A percentile compares a stretch with the other conserved stretches of the same genome.
phyloP scores from a whole-genome alignment of 2,888 invertebrate genomes.

The Melanargia galathea region DNA sequence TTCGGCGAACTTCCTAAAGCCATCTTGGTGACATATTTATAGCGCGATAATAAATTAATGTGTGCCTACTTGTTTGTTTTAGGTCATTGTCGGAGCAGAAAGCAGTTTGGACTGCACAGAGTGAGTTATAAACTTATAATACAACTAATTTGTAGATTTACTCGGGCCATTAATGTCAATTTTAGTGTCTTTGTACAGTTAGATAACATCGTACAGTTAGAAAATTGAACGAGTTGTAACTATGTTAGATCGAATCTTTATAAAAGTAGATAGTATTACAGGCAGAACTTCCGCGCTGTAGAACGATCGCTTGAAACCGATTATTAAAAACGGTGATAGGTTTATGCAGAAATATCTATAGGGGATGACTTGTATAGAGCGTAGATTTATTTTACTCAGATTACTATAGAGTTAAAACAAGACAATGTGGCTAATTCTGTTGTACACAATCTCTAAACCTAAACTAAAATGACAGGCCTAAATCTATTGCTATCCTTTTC shows the following conservation, averaged over 20 bases:
- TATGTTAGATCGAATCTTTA: background rate
- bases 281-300: background rate
- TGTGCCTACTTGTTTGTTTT: slow-evolving; percentile 44
- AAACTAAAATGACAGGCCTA: too few species aligned
- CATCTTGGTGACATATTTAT: slow-evolving; percentile 39
- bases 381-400: too few species aligned
- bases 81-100: slow-evolving; percentile 42
- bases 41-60: slow-evolving; percentile 32
- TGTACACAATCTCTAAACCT: too few species aligned
- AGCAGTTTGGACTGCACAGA: slow-evolving; percentile 44
- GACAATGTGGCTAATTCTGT: too few species aligned
- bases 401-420: too few species aligned
- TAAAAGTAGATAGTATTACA: background rate
- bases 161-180: background rate
- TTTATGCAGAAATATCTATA: background rate
- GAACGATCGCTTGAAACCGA: background rate
- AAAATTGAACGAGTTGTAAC: background rate
- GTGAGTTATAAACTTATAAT: slow-evolving; percentile 42
- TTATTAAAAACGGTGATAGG: background rate
- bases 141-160: slow-evolving; percentile 21
- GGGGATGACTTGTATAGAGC: background rate
- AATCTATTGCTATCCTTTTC: too few species aligned
- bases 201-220: background rate
- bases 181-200: slow-evolving; percentile 3
- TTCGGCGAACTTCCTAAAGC: slow-evolving; percentile 36